Evolutionary conservation across 2,797 vertebrate species (phyloP).

Genomic region (Propithecus perrieri): DNA sequence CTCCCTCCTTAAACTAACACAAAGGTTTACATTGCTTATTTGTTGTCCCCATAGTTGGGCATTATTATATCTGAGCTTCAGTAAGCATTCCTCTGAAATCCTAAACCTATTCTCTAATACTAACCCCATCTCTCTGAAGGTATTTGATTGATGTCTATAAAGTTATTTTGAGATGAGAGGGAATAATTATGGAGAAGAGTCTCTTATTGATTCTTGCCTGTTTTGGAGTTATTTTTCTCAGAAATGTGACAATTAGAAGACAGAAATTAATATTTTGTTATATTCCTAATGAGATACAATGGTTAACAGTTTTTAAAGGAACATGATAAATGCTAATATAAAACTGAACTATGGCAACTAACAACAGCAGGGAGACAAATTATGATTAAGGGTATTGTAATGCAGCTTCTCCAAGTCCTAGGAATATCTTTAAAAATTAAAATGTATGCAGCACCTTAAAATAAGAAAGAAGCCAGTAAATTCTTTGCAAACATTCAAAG

Average conservation of each 20-base stretch:
- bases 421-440: constrained; percentile 56
- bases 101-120: background rate
- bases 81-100: background rate
- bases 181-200: constrained; percentile 24
- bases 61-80: background rate
- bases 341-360: constrained; percentile 60
- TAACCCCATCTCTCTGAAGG: background rate
- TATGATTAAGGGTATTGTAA: constrained; percentile 68
- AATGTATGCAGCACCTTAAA: constrained; percentile 58
- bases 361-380: constrained; percentile 44
- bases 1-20: background rate
- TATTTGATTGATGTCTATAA: background rate
- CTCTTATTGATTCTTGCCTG: constrained; percentile 24
- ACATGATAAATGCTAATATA: constrained; percentile 49
- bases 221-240: constrained; percentile 32
- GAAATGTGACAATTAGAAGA: constrained; percentile 56
- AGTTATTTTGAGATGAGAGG: constrained; percentile 3
- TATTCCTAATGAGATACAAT: constrained; percentile 53
- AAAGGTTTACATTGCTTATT: background rate
- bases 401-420: constrained; percentile 1
- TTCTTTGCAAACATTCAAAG: constrained; percentile 6
- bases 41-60: background rate
- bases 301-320: constrained; percentile 23
- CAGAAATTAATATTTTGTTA: constrained; percentile 71
- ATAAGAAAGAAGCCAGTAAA: background rate